Evolutionary conservation across 2,113 vertebrate genomes (phyloP), one percentile per base, ranked within the genome.

Genomic region (Nycticryphes semicollaris): DNA sequence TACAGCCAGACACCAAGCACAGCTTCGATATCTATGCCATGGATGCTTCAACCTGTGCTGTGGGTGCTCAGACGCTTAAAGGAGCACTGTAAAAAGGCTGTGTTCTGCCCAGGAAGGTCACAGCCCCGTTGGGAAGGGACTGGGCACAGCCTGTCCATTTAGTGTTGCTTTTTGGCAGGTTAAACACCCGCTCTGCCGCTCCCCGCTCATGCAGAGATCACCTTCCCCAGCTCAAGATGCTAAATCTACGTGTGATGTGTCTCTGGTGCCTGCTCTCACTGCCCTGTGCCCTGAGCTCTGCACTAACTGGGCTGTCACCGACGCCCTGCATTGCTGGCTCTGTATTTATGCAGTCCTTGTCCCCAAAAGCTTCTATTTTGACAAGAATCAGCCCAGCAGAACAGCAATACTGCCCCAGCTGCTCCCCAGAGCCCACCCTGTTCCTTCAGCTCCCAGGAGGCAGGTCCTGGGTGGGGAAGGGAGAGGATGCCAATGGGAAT

Each of bases 1-100:
- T 27, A 6, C 1, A 51, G n/a, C 53, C 2, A 6, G 18, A 1
- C 0, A 9, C 63, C 35, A 10, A 9, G 12, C 3, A 0, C 9
- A 7, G 43, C 37, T 4, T 14, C 1, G 0, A 0, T 0, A 7
- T 5, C 72, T 33, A 13, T 12, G 4, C 15, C 0, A 1, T 2
- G 24, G 57, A 7, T 4, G 47, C 47, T 21, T 21, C 47, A 47
- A 21, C 47, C 47, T 4, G 47, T 20, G 47, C 47, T 17, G 18
- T 9, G 47, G 47, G 47, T 47, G 47, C 47, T 21, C 47, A 47
- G 47, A 10, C 18, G 21, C 23, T 45, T 7, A 3, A 7, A 24
- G 62, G 23, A 53, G 16, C 5, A 2, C 18, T 3, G 1, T 33
- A 3, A 35, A n/a, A 16, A 9, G 35, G 37, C 85, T 37, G 48